Percentiles rank a stretch among this genome's conserved stretches.
These are phyloP conservation scores for Drosophila siamana DNA, from an alignment of 2,888 invertebrate genomes.

Conservation along the genomic window DNA sequence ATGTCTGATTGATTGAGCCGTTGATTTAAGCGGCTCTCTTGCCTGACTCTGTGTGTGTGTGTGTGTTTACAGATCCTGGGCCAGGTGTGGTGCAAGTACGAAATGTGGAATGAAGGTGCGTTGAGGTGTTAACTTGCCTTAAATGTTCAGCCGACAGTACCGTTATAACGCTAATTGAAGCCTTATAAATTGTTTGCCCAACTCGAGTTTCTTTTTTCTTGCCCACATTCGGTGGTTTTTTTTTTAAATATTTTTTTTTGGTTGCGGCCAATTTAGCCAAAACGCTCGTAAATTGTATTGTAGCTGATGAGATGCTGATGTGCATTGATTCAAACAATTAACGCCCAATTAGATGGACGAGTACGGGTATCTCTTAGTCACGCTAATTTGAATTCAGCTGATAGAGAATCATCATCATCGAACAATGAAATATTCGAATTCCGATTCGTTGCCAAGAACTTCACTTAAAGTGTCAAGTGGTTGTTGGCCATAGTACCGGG, in stretches of 20 bases:
- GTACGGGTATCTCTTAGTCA: slow-evolving; percentile 27
- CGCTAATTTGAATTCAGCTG: slow-evolving; percentile 47
- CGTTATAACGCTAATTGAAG: slow-evolving; percentile 74
- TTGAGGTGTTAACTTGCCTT: slow-evolving; percentile 75
- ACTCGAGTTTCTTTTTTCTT: slow-evolving; percentile 10
- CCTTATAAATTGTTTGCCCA: slow-evolving; percentile 63
- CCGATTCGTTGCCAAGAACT: slow-evolving; percentile 29
- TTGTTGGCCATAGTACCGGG: not conserved
- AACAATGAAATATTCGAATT: slow-evolving; percentile 25
- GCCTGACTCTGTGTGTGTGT: slow-evolving; percentile 6
- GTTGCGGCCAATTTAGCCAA: slow-evolving; percentile 39
- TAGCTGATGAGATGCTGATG: slow-evolving; percentile 28
- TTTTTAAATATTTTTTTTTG: slow-evolving; percentile 13
- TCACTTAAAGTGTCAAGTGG: slow-evolving; percentile 75
- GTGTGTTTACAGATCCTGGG: slow-evolving; percentile 8
- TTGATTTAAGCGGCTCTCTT: slow-evolving; percentile 76
- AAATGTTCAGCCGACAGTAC: slow-evolving; percentile 53
- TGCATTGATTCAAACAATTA: slow-evolving; percentile 73
- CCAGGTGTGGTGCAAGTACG: not conserved
- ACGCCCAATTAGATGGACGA: slow-evolving; percentile 63
- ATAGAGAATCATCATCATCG: slow-evolving; percentile 13
- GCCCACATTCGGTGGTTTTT: not conserved
- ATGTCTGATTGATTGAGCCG: slow-evolving; percentile 76
- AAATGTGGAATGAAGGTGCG: slow-evolving; percentile 44
- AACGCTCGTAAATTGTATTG: slow-evolving; percentile 29